phyloP scores from a whole-genome alignment of 2,888 invertebrate species.

The Piscicola geometra region DNA sequence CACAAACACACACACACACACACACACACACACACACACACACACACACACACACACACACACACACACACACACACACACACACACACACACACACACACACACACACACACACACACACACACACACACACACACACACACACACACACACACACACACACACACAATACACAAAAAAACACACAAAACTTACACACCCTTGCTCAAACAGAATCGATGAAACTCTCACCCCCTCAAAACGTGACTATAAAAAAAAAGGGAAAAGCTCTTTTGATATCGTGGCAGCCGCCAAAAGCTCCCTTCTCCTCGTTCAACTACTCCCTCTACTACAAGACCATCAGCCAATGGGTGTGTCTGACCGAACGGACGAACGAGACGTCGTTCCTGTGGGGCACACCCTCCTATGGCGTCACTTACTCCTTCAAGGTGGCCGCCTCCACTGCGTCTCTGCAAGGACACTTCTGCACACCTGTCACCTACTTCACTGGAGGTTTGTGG shows the following conservation, averaged over 20 bases:
- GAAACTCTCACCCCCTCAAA: constrained; percentile 11
- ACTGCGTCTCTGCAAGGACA: not conserved
- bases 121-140: too few relatives aligned
- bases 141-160: too few relatives aligned
- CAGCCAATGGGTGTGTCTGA: constrained; percentile 42
- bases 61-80: too few relatives aligned
- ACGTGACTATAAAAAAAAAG: not conserved
- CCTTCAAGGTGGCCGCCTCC: constrained; percentile 40
- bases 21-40: too few relatives aligned
- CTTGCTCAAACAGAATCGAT: not conserved
- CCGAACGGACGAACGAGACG: constrained; percentile 34
- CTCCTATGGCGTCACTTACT: constrained; percentile 42
- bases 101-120: too few relatives aligned
- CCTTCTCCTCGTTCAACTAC: constrained; percentile 49
- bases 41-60: too few relatives aligned
- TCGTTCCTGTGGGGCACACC: constrained; percentile 42
- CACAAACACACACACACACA: too few relatives aligned
- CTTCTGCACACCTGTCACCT: constrained; percentile 32
- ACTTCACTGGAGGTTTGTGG: constrained; percentile 37
- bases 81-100: too few relatives aligned
- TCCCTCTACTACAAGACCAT: constrained; percentile 47
- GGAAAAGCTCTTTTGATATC: constrained; percentile 9
- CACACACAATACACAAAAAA: too few relatives aligned
- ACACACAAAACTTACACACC: too few relatives aligned
- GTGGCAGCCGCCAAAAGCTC: constrained; percentile 38